phyloP scores from a whole-genome alignment of 2,888 invertebrate species.

The Hirtodrosophila histrioides region DNA sequence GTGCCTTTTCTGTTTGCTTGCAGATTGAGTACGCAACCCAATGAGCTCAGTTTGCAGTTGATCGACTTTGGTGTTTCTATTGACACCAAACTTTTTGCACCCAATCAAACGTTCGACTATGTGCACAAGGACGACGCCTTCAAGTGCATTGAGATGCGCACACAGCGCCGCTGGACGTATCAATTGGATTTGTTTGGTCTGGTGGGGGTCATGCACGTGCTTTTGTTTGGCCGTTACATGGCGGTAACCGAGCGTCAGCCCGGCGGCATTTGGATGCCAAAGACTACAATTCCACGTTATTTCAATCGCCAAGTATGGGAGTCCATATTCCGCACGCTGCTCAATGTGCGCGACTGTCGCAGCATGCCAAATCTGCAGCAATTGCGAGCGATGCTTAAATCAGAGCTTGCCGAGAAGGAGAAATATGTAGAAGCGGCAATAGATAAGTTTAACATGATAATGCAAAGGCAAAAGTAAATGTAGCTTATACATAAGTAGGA shows the following conservation, averaged over 20 bases:
- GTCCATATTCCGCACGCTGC: slow-evolving; percentile 90
- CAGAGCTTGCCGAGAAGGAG: slow-evolving; percentile 81
- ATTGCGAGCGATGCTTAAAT: slow-evolving; percentile 78
- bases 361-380: slow-evolving; percentile 89
- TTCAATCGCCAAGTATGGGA: slow-evolving; percentile 91
- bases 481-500: too few species aligned
- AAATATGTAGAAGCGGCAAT: slow-evolving; percentile 80
- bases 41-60: slow-evolving; percentile 89
- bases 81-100: slow-evolving; percentile 94
- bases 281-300: slow-evolving; percentile 85
- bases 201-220: slow-evolving; percentile 87
- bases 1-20: slow-evolving; percentile 1
- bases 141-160: slow-evolving; percentile 95
- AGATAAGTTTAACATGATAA: slow-evolving; percentile 78
- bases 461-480: slow-evolving; percentile 36
- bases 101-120: slow-evolving; percentile 90
- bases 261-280: slow-evolving; percentile 80
- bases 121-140: slow-evolving; percentile 88
- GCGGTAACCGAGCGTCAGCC: slow-evolving; percentile 87
- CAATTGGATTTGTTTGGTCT: slow-evolving; percentile 96
- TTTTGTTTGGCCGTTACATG: slow-evolving; percentile 85
- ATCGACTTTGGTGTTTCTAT: slow-evolving; percentile 98
- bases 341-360: slow-evolving; percentile 92
- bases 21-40: slow-evolving; percentile 85
- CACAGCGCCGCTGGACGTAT: slow-evolving; percentile 95